Evolutionary conservation across 2,888 invertebrate genomes (phyloP), one percentile per base, ranked within the genome.

Genomic region (Tubulanus polymorphus): DNA sequence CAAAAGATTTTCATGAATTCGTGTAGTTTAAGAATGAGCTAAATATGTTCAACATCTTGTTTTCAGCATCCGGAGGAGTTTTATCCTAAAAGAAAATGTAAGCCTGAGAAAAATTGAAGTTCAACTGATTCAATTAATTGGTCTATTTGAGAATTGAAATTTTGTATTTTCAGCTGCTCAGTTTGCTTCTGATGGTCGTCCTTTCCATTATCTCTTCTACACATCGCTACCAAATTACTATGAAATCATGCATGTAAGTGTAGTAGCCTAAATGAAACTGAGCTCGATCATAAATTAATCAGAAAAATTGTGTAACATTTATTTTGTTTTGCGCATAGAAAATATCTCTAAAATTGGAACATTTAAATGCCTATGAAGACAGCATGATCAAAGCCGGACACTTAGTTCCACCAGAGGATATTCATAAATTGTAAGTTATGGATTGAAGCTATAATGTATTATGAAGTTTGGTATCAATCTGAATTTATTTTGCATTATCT

Each of bases 151-250:
- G 10, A 15, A 10, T 18, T 1, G 10, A 53, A 26, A n/a, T 20
- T 53, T 51, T 41, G 32, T 37, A 46, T 18, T 60, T 61, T 37
- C 62, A 79, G 78, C 67, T 50, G 71, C 73, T 2, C 89, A 93
- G 77, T 95, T 95, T 81, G 92, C 93, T 79, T 86, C 87, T 73
- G 86, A 86, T 63, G 99, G 99, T 0, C 84, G 94, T 66, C 97
- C 99, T 1, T 86, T 87, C 75, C 92, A 96, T 79, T 87, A 85
- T 59, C 82, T 97, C 63, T 99, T 95, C 80, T 99, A 95, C 75
- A 97, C 97, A 0, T 85, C 86, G 45, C 87, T 85, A 71, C 89
- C 94, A 0, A 89, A 90, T 75, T 96, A 88, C 76, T 92, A 89
- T 75, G 85, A 89, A 71, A 72, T 88, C 3, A 81, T 96, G 66